Evolutionary conservation across 2,888 invertebrate species (phyloP), one percentile per base, ranked within the genome.

Genomic region (Cyclophora punctaria): DNA sequence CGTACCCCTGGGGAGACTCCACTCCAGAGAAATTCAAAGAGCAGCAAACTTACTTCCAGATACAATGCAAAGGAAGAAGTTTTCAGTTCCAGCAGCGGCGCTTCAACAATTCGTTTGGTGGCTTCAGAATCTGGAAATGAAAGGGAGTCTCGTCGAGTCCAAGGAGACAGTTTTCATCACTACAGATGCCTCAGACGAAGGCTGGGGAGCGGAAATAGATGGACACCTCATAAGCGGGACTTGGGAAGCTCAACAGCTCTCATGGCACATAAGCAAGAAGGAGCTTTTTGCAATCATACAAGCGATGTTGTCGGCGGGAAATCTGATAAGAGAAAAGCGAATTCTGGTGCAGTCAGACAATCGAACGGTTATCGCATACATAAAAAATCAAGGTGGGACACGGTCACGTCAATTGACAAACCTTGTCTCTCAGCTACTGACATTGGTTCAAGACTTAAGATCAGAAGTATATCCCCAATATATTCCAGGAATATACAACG

Each of bases 331-430:
- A 34, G 3, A 7, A 6, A 6, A 41, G 7, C 48, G 44, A 5
- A 47, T 57, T 0, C 4, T 53, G 5, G 5, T 58, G 4, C 61
- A 63, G 20, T 51, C 59, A 34, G 64, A 62, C 60, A 62, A 58
- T 62, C n/a, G 5, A 3, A 5, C 20, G 33, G 20, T 20, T 20
- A 20, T 20, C 20, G 20, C 20, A 20, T 20, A 61, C 46, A 49
- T 63, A 3, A 45, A 45, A 4, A 62, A 60, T 3, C 48, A 62
- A 44, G 60, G 63, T 2, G 63, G 60, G 7, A 58, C 57, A 20
- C 20, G 20, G 20, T 20, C 20, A 20, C 20, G 20, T 20, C 20
- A 20, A 20, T 20, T 20, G 20, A 20, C 20, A 20, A 5, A 20
- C 34, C 33, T 6, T 44, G 33, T 6, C 5, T 5, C n/a, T 34